phyloP scores from a whole-genome alignment of 2,888 invertebrate genomes.

The Acrocyrtus sp. region DNA sequence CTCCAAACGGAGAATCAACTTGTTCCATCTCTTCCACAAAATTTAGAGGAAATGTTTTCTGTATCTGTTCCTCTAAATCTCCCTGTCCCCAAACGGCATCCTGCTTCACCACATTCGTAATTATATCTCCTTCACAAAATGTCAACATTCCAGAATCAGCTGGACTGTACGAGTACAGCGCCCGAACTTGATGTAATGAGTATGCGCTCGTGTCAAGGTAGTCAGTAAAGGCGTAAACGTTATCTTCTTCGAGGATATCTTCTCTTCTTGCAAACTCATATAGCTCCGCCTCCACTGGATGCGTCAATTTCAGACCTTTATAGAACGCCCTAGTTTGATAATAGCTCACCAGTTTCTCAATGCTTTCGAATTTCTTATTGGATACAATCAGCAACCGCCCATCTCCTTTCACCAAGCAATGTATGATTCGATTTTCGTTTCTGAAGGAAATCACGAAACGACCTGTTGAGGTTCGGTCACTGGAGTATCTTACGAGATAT shows the following conservation, averaged over 20 bases:
- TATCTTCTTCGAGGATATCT: constrained; percentile 13
- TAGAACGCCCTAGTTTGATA: constrained; percentile 92
- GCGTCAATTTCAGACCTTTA: constrained; percentile 86
- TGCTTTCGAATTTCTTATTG: constrained; percentile 90
- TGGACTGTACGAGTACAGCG: constrained; percentile 5
- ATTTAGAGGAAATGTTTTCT: no score
- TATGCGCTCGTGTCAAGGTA: constrained; percentile 24
- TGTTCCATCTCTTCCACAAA: no score
- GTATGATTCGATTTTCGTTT: constrained; percentile 92
- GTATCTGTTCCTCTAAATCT: no score
- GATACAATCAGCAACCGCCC: constrained; percentile 91
- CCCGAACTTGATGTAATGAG: constrained; percentile 3
- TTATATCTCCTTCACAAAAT: constrained; percentile 93
- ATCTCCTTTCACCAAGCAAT: constrained; percentile 93
- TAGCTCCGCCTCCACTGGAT: constrained; percentile 77
- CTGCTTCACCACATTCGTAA: no score
- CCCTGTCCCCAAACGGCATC: no score
- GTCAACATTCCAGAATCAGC: constrained; percentile 89
- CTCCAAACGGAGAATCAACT: no score
- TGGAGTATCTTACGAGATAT: constrained; percentile 58
- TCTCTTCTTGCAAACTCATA: no score
- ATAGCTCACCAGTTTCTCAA: constrained; percentile 92
- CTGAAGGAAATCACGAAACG: constrained; percentile 91
- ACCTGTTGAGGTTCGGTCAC: constrained; percentile 65
- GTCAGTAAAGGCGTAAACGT: constrained; percentile 26